A percentile compares a stretch with the other conserved stretches of the same genome.
phyloP scores from a whole-genome alignment of 2,888 invertebrate genomes.

The Meteorus cinctellus region DNA sequence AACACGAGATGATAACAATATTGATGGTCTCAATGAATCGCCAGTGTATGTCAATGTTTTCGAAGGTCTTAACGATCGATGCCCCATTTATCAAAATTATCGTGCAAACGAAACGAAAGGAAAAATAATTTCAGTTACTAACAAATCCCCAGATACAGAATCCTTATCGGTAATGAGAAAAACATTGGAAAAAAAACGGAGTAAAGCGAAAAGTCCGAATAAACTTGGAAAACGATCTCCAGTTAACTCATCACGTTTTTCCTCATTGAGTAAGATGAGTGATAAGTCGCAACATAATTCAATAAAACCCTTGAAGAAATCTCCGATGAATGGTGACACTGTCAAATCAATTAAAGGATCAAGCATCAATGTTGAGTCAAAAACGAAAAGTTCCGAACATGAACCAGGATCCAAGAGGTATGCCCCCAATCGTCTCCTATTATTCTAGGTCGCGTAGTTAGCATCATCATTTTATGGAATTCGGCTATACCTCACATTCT shows the following conservation, averaged over 20 bases:
- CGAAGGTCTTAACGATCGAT: conserved; percentile 45
- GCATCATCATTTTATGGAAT: conserved; percentile 6
- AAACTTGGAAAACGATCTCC: conserved; percentile 26
- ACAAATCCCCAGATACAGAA: background rate
- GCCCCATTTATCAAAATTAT: conserved; percentile 61
- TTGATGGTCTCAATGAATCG: conserved; percentile 7
- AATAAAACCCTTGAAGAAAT: conserved; percentile 14
- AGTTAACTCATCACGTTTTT: conserved; percentile 17
- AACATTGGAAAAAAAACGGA: conserved; percentile 22
- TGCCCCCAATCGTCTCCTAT: background rate
- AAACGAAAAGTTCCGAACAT: conserved; percentile 11
- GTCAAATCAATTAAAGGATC: conserved; percentile 23
- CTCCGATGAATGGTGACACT: conserved; percentile 11
- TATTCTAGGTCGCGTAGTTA: conserved; percentile 2
- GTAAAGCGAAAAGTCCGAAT: conserved; percentile 29
- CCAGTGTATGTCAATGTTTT: conserved; percentile 62
- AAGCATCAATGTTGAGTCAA: conserved; percentile 21
- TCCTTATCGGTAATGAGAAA: background rate
- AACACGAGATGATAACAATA: background rate
- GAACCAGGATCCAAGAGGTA: conserved; percentile 38
- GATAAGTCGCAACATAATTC: conserved; percentile 10
- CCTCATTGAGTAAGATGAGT: background rate
- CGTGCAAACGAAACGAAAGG: conserved; percentile 30
- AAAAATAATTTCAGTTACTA: background rate
- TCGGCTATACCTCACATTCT: background rate